phyloP scores from a whole-genome alignment of 2,113 vertebrate genomes.

The Climacteris rufus region DNA sequence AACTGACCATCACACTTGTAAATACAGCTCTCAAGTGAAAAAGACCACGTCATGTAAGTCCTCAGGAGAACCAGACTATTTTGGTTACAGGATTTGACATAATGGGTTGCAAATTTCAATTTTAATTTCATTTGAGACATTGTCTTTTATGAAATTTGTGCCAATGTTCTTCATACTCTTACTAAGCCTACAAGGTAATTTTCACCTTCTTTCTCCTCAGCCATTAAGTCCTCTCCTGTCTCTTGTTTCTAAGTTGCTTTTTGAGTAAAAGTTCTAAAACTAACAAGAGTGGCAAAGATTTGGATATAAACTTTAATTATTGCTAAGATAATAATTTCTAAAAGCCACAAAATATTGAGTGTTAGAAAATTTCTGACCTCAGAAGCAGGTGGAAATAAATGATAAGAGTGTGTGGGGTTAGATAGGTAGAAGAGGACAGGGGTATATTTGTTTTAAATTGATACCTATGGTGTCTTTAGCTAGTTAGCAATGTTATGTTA shows the following conservation, averaged over 20 bases:
- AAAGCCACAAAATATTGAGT: neutral
- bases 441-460: neutral
- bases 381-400: neutral
- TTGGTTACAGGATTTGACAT: neutral
- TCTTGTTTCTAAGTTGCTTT: neutral
- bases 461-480: neutral
- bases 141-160: neutral
- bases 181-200: neutral
- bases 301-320: neutral
- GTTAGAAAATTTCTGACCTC: neutral
- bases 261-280: neutral
- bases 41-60: neutral
- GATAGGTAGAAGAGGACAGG: fast-evolving
- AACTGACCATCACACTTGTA: neutral
- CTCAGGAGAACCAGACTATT: neutral
- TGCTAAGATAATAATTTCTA: neutral
- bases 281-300: neutral
- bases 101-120: neutral
- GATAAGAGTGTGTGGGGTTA: neutral
- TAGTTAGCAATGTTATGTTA: neutral
- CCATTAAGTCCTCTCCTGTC: neutral
- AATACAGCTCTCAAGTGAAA: neutral
- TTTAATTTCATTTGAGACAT: neutral
- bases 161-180: neutral
- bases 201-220: neutral